These are phyloP conservation scores for Heterodera filipjevi DNA, from an alignment of 2,888 invertebrate species.

Conservation along the genomic window DNA sequence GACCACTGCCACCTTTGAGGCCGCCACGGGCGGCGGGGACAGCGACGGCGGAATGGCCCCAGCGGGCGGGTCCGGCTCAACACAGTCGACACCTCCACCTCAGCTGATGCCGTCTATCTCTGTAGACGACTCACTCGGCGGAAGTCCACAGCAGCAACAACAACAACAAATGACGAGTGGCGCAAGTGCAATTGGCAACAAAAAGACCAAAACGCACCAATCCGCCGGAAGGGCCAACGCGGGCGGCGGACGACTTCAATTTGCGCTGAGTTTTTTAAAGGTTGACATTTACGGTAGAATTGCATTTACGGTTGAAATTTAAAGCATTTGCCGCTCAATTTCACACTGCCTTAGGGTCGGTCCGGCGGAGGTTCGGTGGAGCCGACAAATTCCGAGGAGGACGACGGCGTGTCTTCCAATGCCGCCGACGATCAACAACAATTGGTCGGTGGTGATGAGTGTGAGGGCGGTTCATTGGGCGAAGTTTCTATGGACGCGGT, in stretches of 20 bases:
- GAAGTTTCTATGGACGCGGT: background rate
- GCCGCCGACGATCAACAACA: constrained; percentile 3
- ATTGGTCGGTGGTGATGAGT: background rate
- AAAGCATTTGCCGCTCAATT: no score
- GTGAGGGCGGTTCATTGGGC: background rate
- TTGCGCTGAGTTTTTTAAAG: constrained; percentile 9
- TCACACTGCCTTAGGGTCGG: background rate
- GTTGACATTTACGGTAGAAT: background rate
- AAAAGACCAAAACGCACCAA: constrained; percentile 1
- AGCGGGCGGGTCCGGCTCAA: constrained; percentile 7
- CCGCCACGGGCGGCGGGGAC: constrained; percentile 40
- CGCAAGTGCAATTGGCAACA: background rate
- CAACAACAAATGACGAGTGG: background rate
- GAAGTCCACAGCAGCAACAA: constrained; percentile 28
- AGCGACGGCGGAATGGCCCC: constrained; percentile 47
- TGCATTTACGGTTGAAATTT: no score
- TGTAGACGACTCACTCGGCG: constrained; percentile 21
- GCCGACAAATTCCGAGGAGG: constrained; percentile 14
- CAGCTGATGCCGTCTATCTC: constrained; percentile 51
- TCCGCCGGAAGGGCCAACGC: constrained; percentile 7
- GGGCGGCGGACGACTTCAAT: constrained; percentile 21
- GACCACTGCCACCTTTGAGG: background rate
- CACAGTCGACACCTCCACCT: constrained; percentile 23
- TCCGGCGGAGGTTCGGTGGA: background rate
- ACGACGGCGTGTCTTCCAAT: constrained; percentile 14